Evolutionary conservation across 2,888 invertebrate genomes (phyloP).

Genomic region (Drosophila neonasuta): DNA sequence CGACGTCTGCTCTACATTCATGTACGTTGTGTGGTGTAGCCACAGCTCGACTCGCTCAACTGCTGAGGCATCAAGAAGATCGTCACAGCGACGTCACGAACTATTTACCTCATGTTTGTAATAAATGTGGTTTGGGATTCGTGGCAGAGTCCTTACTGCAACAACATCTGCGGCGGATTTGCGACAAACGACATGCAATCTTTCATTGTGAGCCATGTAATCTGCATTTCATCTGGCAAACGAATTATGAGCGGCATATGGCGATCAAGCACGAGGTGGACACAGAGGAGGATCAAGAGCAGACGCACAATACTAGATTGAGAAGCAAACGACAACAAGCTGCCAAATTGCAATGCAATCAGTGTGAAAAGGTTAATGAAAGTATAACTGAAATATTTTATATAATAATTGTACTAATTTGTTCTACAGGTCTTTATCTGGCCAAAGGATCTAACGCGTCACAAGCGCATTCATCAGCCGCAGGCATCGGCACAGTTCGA

Average conservation of each 20-base stretch:
- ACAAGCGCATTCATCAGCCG: conserved; percentile 85
- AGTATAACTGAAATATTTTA: background rate
- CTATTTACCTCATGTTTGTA: conserved; percentile 82
- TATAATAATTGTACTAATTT: background rate
- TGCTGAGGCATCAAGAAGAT: conserved; percentile 72
- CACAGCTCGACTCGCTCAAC: conserved; percentile 55
- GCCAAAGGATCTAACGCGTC: conserved; percentile 86
- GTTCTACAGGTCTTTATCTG: conserved; percentile 83
- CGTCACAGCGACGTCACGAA: conserved; percentile 73
- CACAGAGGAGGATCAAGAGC: background rate
- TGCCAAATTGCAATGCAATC: conserved; percentile 84
- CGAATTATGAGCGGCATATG: conserved; percentile 74
- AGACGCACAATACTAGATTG: conserved; percentile 53
- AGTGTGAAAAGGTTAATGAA: conserved; percentile 84
- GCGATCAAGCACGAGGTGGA: conserved; percentile 39
- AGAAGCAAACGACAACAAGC: conserved; percentile 60
- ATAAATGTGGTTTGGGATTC: conserved; percentile 83
- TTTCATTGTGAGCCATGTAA: conserved; percentile 73
- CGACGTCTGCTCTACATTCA: conserved; percentile 34
- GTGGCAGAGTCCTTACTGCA: conserved; percentile 83
- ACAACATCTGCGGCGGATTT: conserved; percentile 83
- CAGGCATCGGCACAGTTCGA: conserved; percentile 82
- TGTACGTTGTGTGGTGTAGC: conserved; percentile 73
- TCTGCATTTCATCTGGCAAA: conserved; percentile 77
- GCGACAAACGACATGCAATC: conserved; percentile 66